These are phyloP conservation scores for Saccopteryx bilineata DNA, from an alignment of 2,113 vertebrate genomes.

Conservation along the genomic window DNA sequence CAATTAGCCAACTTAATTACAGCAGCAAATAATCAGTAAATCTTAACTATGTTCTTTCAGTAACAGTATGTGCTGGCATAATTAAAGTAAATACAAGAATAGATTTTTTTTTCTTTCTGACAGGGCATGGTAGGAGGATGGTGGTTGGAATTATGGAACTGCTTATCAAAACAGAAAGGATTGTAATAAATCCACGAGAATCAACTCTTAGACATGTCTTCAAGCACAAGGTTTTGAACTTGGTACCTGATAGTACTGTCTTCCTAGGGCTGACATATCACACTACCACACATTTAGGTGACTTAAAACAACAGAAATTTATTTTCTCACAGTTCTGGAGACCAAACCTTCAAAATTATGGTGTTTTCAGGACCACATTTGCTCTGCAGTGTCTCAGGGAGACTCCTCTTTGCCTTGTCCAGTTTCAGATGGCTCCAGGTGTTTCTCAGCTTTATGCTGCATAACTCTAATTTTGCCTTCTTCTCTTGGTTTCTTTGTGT, in stretches of 20 bases:
- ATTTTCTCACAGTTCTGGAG: slow-evolving; percentile 39
- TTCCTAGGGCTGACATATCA: neutral
- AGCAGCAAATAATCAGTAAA: slow-evolving; percentile 49
- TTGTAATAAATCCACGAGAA: slow-evolving; percentile 15
- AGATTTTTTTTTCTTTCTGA: slow-evolving; percentile 43
- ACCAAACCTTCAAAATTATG: neutral
- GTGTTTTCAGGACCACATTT: neutral
- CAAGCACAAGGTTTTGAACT: neutral
- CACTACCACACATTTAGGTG: neutral
- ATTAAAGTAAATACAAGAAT: slow-evolving; percentile 58
- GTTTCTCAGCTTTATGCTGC: neutral
- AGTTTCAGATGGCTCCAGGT: neutral
- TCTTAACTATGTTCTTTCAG: slow-evolving; percentile 26
- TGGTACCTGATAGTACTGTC: neutral
- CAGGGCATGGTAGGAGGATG: neutral
- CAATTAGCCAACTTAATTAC: slow-evolving; percentile 61
- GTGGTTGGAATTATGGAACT: neutral
- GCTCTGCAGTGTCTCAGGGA: neutral
- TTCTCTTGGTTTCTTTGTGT: neutral
- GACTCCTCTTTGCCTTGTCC: neutral
- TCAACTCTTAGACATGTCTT: slow-evolving; percentile 17
- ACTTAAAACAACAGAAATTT: neutral
- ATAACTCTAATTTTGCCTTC: neutral
- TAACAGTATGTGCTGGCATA: slow-evolving; percentile 2
- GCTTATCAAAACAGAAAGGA: slow-evolving; percentile 46